phyloP scores from a whole-genome alignment of 2,888 invertebrate species.

The Leptopterna dolabrata region DNA sequence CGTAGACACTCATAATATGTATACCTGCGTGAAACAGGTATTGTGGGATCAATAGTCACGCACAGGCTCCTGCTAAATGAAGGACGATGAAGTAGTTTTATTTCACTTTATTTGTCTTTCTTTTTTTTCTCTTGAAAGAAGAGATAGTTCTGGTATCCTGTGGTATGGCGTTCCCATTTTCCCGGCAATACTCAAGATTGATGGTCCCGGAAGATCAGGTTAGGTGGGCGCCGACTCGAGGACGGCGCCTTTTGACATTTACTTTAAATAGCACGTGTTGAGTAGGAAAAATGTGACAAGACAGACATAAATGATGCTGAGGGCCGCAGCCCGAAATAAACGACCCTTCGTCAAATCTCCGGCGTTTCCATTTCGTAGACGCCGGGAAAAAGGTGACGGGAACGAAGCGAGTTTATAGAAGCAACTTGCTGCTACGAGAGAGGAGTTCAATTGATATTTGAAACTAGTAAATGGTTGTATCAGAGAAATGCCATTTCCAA shows the following conservation, averaged over 20 bases:
- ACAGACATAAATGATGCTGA: constrained; percentile 3
- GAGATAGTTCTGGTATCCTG: neutral
- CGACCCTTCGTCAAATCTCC: neutral
- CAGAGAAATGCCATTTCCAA: too few relatives aligned
- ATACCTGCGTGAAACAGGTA: too few relatives aligned
- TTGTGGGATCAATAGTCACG: too few relatives aligned
- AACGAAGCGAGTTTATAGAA: neutral
- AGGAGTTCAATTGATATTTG: too few relatives aligned
- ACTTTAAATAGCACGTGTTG: constrained; percentile 21
- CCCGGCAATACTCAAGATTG: neutral
- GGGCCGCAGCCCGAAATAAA: neutral
- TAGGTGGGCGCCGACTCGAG: neutral
- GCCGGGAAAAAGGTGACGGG: neutral
- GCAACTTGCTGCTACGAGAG: neutral
- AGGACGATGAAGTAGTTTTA: too few relatives aligned
- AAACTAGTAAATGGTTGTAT: too few relatives aligned
- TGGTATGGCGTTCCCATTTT: neutral
- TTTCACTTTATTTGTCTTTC: too few relatives aligned
- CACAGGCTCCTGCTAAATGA: too few relatives aligned
- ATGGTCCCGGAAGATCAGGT: neutral
- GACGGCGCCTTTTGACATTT: neutral
- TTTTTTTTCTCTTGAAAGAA: too few relatives aligned
- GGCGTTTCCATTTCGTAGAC: neutral
- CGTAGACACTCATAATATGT: too few relatives aligned
- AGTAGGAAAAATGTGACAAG: constrained; percentile 17